Base-by-base conservation (phyloP, 2,888 invertebrate species). In the Villa cingulata region DNA sequence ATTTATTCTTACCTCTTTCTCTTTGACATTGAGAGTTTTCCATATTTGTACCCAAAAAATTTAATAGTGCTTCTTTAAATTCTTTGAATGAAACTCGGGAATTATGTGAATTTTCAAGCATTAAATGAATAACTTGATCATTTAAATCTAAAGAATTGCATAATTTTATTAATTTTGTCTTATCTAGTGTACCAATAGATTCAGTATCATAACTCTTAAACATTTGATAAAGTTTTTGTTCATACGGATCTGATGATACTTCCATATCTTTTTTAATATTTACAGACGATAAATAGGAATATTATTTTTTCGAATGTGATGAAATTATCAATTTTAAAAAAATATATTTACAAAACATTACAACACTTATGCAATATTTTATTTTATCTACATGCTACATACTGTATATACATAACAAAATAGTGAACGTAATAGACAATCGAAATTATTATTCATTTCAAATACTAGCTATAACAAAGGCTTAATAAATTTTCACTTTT, bases 91-190 rank as follows among this genome's bases (percentile, higher is more conserved):
- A 75, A 32, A 80, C 79, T 16, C 73, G 68, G 3, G 32, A 19
- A 27, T 65, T 61, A 38, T 48, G 43, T 47, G 58, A 54, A 50
- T 59, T 57, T 54, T 74, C 74, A 49, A 81, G 72, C 49, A 84
- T 70, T 53, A 75, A 72, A 53, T 77, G 72, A 43, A 78, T 76
- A 49, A 83, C 71, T 52, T 77, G 72, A 57, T 83, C 83, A 56
- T 84, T 84, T 44, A 88, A 73, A 69, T 87, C 85, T 51, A 87
- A 74, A 54, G 85, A 78, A 59, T 80, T 78, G 65, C 87, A 87
- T 43, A 88, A 72, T 52, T 76, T 76, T 45, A 74, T 69, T 55
- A 86, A 73, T 40, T 84, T 80, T 41, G 75, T 72, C 58, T 73
- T 74, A 61, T 82, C 80, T 55, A 87, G 66, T 58, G 79, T 75